Conservation (phyloP, 2,888 invertebrate genomes). For the Seira ritae region DNA sequence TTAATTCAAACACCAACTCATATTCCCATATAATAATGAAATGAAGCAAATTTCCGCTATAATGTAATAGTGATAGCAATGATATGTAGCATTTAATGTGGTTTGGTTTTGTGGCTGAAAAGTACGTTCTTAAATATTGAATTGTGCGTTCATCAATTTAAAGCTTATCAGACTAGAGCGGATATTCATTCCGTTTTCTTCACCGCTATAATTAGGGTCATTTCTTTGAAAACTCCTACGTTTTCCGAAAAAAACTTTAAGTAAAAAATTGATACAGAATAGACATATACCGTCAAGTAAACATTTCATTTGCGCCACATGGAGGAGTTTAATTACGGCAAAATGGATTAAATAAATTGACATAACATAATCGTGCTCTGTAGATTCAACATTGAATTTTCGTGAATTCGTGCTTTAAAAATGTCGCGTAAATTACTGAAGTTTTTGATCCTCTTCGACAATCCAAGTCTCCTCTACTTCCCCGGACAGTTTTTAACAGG, state of each 20-base stretch:
- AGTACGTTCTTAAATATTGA: background rate
- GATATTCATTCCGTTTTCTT: too few species aligned
- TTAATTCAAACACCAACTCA: conserved; percentile 21
- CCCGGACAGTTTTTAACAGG: conserved; percentile 96
- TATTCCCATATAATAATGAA: background rate
- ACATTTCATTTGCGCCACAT: too few species aligned
- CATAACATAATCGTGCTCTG: background rate
- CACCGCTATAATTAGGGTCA: too few species aligned
- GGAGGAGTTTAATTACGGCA: too few species aligned
- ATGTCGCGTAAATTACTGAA: conserved; percentile 89
- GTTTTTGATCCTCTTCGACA: conserved; percentile 95
- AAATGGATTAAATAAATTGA: background rate
- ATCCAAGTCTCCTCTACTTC: conserved; percentile 93
- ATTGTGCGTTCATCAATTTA: background rate
- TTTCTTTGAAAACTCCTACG: too few species aligned
- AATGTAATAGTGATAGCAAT: too few species aligned
- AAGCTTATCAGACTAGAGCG: too few species aligned
- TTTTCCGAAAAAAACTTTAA: too few species aligned
- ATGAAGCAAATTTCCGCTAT: too few species aligned
- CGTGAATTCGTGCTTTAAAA: conserved; percentile 36
- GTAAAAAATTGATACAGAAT: background rate
- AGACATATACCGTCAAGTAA: too few species aligned
- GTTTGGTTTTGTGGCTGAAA: conserved; percentile 3
- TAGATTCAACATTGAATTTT: background rate
- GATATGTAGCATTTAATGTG: too few species aligned